A percentile compares a stretch with the other conserved stretches of the same genome.
Evolutionary conservation across 2,888 invertebrate species (phyloP).

Genomic region (Stratiomys singularior): DNA sequence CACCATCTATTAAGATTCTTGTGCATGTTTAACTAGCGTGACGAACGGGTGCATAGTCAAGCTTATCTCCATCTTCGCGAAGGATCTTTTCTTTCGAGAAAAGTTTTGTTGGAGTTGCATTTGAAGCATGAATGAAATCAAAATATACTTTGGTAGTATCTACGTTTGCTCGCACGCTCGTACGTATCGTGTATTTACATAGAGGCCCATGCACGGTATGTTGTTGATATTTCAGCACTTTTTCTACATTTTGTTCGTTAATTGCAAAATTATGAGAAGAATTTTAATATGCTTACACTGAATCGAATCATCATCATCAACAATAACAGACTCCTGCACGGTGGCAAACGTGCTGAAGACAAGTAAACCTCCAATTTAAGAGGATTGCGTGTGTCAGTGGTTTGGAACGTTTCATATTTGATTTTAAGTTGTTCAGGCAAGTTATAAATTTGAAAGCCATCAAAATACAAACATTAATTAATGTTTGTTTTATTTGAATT

Average conservation of each 20-base stretch:
- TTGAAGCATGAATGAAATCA: too few species aligned
- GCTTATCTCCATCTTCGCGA: background rate
- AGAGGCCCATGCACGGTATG: slow-evolving; percentile 35
- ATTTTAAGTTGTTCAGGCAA: background rate
- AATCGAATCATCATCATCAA: background rate
- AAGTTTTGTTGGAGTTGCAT: too few species aligned
- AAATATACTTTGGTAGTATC: background rate
- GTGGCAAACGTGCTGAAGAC: background rate
- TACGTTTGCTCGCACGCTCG: background rate
- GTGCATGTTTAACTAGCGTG: slow-evolving; percentile 45
- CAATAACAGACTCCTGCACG: too few species aligned
- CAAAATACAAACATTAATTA: too few species aligned
- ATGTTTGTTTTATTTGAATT: too few species aligned
- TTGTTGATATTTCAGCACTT: slow-evolving; percentile 47
- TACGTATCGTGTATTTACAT: slow-evolving; percentile 6
- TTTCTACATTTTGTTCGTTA: slow-evolving; percentile 48
- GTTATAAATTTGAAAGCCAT: background rate
- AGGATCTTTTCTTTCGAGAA: background rate
- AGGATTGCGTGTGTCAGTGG: slow-evolving; percentile 8
- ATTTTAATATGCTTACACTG: slow-evolving; percentile 43
- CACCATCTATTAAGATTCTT: slow-evolving; percentile 40
- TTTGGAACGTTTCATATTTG: background rate
- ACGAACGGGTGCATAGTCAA: slow-evolving; percentile 39
- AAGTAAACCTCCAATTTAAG: background rate
- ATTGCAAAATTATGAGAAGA: slow-evolving; percentile 48